Evolutionary conservation across 1,140 invertebrate genomes (phyloP), one percentile per base, ranked within the genome.

Genomic region (Harpegnathos saltator): DNA sequence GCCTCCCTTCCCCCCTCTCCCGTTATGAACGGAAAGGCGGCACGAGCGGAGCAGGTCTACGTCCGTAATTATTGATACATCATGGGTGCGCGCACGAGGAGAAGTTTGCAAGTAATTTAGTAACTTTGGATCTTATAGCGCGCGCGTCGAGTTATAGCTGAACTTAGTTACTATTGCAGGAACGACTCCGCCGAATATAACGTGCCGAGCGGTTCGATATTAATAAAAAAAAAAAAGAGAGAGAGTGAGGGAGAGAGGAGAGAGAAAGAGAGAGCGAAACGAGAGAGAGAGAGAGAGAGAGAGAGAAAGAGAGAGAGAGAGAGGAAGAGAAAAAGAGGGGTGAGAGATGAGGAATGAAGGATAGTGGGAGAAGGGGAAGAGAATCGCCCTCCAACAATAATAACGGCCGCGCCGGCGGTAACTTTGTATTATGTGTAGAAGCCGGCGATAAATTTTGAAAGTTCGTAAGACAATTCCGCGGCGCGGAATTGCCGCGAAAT

Each of bases 81-180:
- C 65, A 80, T 69, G 75, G 65, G 75, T 80, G 63, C 63, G 75
- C 75, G 61, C 74, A 77, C 74, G 75, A 80, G 75, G 73, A 75
- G 63, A 78, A 80, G 75, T 80, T 80, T 71, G 75, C 75, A 80
- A 80, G 75, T 80, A 80, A 80, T 80, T 80, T 80, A 80, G 75
- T 80, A 80, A 80, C 75, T 80, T 80, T 80, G 52, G 75, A 80
- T 80, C 75, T 80, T 80, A 71, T 48, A 80, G 63, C 50, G 61
- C 75, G 75, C 65, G 52, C 75, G 75, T 80, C 75, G 75, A 80
- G 75, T 80, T 80, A 80, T 80, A 80, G 75, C 75, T 80, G 52
- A 80, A 80, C 50, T 80, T 80, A 80, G 75, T 80, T 80, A 80
- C 75, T 69, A 80, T 80, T 80, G 75, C 65, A 80, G 75, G 58